Evolutionary conservation across 2,113 vertebrate species (phyloP).

Genomic region (Varanus komodoensis): DNA sequence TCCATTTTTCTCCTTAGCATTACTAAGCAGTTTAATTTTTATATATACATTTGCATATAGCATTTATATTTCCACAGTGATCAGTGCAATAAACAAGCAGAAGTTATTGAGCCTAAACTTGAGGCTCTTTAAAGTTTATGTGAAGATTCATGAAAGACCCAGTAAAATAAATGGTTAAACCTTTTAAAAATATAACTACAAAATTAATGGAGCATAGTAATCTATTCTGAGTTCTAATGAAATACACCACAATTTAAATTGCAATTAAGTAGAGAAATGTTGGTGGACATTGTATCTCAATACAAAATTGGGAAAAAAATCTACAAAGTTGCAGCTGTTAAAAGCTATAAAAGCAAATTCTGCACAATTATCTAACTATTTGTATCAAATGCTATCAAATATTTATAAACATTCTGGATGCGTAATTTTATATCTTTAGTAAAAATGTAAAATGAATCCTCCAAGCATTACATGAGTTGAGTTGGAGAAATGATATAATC

Average conservation of each 20-base stretch:
- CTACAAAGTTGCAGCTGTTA: conserved; percentile 43
- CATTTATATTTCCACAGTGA: neutral
- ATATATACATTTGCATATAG: too few species aligned
- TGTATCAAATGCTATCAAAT: conserved; percentile 43
- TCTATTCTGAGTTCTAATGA: conserved; percentile 72
- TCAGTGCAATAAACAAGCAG: neutral
- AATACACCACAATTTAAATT: conserved; percentile 66
- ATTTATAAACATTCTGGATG: conserved; percentile 38
- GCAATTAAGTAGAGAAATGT: conserved; percentile 69
- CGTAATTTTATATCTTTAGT: conserved; percentile 36
- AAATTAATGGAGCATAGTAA: conserved; percentile 74
- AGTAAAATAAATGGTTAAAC: conserved; percentile 49
- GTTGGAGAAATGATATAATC: conserved; percentile 31
- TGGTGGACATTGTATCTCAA: conserved; percentile 58
- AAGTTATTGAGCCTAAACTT: neutral
- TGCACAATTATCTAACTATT: conserved; percentile 12
- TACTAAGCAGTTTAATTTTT: neutral
- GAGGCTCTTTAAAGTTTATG: conserved; percentile 1
- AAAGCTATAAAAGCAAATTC: conserved; percentile 20
- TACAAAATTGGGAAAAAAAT: conserved; percentile 35
- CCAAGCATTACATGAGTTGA: neutral
- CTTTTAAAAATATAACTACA: conserved; percentile 63
- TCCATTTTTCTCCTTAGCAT: neutral
- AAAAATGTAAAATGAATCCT: conserved; percentile 32
- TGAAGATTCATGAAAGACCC: conserved; percentile 35